These are phyloP conservation scores for Piaya cayana DNA, from an alignment of 2,113 vertebrate genomes.

Conservation along the genomic window DNA sequence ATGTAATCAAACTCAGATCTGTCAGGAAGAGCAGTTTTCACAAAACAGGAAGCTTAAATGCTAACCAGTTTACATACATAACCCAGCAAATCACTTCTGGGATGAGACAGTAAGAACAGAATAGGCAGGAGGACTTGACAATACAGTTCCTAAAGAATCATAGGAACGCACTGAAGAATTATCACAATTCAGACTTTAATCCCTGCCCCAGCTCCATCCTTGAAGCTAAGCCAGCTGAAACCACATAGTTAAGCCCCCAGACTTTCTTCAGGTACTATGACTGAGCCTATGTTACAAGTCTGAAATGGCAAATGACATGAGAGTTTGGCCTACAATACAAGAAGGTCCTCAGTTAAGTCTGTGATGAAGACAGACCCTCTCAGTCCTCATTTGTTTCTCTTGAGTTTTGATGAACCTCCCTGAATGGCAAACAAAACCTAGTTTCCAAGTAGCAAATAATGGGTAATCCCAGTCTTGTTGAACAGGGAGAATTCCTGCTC, in stretches of 20 bases:
- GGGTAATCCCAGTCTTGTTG: background rate
- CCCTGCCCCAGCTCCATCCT: background rate
- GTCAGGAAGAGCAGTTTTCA: background rate
- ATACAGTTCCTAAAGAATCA: background rate
- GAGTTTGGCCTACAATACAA: background rate
- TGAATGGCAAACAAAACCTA: background rate
- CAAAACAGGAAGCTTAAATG: background rate
- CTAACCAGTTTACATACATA: background rate
- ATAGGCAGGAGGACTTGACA: slow-evolving; percentile 19
- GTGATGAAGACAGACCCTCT: background rate
- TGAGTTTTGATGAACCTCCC: background rate
- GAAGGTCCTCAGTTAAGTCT: background rate
- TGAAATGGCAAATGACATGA: background rate
- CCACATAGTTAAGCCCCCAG: background rate
- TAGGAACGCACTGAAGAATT: background rate
- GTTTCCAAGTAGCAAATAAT: background rate
- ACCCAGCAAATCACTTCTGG: background rate
- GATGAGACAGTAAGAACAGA: background rate
- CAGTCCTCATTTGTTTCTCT: background rate
- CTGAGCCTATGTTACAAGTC: background rate
- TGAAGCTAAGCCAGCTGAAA: background rate
- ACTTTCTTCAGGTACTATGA: background rate
- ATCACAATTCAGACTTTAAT: background rate
- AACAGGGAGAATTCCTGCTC: background rate
- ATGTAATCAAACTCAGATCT: background rate